phyloP scores from a whole-genome alignment of 92 coral and sea anemone genomes.

The Porites evermanni region DNA sequence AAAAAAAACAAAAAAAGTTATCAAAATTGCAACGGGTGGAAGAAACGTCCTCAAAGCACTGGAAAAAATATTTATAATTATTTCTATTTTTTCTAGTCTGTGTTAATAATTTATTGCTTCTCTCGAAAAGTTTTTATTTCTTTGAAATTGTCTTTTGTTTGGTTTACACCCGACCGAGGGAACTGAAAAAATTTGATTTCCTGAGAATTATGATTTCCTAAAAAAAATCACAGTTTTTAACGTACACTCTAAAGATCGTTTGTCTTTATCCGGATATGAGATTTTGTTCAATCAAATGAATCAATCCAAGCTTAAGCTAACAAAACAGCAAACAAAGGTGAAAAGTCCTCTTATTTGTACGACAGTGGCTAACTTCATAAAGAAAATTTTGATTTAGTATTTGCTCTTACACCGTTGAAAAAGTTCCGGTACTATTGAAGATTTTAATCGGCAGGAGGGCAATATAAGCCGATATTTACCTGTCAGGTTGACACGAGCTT shows the following conservation, averaged over 20 bases:
- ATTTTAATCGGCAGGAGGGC: slow-evolving; percentile 39
- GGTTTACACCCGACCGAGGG: slow-evolving; percentile 49
- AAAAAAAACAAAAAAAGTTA: not conserved
- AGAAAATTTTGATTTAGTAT: slow-evolving; percentile 38
- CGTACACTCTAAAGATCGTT: slow-evolving; percentile 31
- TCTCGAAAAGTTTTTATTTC: slow-evolving; percentile 28
- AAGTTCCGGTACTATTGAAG: slow-evolving; percentile 37
- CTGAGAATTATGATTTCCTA: slow-evolving; percentile 32
- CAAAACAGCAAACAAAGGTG: slow-evolving; percentile 34
- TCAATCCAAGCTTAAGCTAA: slow-evolving; percentile 25
- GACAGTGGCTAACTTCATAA: slow-evolving; percentile 43
- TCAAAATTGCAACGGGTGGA: not conserved
- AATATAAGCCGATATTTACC: slow-evolving; percentile 38
- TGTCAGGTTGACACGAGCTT: slow-evolving; percentile 13
- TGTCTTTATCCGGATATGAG: slow-evolving; percentile 41
- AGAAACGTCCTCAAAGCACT: slow-evolving; percentile 6
- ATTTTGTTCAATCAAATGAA: slow-evolving; percentile 21
- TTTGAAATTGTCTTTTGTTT: slow-evolving; percentile 36
- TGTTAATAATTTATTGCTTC: slow-evolving; percentile 35
- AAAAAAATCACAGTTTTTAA: slow-evolving; percentile 48
- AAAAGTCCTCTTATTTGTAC: slow-evolving; percentile 36
- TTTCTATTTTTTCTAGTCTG: not conserved
- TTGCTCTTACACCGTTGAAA: slow-evolving; percentile 22
- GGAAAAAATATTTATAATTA: not conserved
- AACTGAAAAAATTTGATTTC: slow-evolving; percentile 47